A percentile compares a stretch with the other conserved stretches of the same genome.
These are phyloP conservation scores for Phylloscopus collybita DNA, from an alignment of 2,797 vertebrate genomes.

Conservation along the genomic window DNA sequence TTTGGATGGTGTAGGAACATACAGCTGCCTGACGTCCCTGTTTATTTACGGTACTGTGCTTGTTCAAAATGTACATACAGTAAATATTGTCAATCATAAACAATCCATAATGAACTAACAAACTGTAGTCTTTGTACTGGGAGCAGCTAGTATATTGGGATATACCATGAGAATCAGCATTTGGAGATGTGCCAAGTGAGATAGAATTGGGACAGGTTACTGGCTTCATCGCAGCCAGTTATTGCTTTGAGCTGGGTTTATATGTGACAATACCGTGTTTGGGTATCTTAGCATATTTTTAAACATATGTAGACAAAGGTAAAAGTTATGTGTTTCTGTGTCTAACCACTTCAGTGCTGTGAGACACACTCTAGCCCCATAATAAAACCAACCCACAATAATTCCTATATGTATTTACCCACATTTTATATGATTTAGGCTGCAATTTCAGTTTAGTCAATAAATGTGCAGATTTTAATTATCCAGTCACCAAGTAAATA, in stretches of 20 bases:
- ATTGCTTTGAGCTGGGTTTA: neutral
- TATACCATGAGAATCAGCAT: neutral
- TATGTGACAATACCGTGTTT: fast-evolving
- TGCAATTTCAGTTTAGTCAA: neutral
- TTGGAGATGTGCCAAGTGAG: neutral
- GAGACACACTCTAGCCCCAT: neutral
- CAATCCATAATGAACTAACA: neutral
- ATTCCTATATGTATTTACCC: neutral
- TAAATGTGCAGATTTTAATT: neutral
- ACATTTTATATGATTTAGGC: neutral
- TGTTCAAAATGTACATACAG: neutral
- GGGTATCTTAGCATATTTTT: neutral
- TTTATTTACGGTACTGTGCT: neutral
- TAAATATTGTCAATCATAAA: neutral
- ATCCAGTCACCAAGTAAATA: neutral
- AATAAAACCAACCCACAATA: neutral
- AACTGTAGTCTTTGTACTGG: neutral
- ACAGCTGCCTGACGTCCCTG: neutral
- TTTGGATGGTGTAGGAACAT: neutral
- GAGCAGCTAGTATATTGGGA: neutral
- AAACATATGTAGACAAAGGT: neutral
- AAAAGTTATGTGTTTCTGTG: neutral
- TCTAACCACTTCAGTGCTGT: neutral
- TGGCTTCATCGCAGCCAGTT: neutral
- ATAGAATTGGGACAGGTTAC: neutral